Evolutionary conservation across 1,140 invertebrate species (phyloP), one percentile per base, ranked within the genome.

Genomic region (Sitodiplosis mosellana): DNA sequence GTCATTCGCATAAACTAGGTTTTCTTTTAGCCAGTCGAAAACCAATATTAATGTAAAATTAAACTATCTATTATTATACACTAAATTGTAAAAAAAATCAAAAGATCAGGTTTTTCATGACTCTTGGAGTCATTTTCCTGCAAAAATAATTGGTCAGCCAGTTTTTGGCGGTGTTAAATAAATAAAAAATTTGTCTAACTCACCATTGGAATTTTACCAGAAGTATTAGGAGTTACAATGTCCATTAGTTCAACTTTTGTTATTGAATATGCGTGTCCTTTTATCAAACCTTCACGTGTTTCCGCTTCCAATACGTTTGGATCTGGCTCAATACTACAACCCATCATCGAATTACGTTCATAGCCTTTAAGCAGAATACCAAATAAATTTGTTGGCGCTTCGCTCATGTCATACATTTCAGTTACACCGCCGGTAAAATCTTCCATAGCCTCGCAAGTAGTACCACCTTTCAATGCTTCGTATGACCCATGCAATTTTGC

Each of bases 371-470:
- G 57, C 55, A 99, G 72, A 53, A 99, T 91, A 47, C 77, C 80
- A 56, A 88, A 94, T n/a, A 99, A 73, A 67, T 96, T 92, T 1
- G 76, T 71, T 0, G 90, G 89, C 14, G 80, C 73, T 54, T 92
- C 77, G 10, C 79, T 75, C 55, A 95, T 74, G 49, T 94, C 86
- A 57, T 88, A 96, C 79, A 89, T 88, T 67, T 98, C 93, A 0
- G 89, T 89, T 0, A 97, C 86, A 37, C 94, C 94, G 2, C 92
- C 94, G 10, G 94, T 99, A 62, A 99, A 98, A 69, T 99, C 95
- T 61, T 97, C 94, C 83, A 99, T 92, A 1, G 94, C 95, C 64
- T 99, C 95, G 56, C 87, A 89, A 1, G 92, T 95, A 1, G 88
- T 87, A 20, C 95, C 95, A 40, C 95, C 95, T 63, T 97, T 97